phyloP scores from a whole-genome alignment of 2,113 vertebrate species.

The Rallus limicola region DNA sequence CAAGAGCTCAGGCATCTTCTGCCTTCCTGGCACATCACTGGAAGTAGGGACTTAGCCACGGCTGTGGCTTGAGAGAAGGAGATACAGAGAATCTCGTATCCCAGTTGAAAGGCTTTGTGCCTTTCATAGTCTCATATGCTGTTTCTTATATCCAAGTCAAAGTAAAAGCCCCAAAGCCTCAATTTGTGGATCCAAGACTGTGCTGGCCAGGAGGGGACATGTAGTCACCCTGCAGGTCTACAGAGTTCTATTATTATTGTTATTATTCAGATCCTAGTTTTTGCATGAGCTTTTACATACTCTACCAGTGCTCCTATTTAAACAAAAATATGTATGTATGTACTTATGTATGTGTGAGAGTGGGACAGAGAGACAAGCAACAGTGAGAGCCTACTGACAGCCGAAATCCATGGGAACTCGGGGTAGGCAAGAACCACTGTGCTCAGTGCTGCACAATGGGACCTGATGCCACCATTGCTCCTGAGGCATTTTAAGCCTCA shows the following conservation, averaged over 20 bases:
- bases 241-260: neutral
- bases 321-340: neutral
- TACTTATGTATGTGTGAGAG: no score
- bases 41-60: neutral
- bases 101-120: neutral
- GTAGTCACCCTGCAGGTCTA: neutral
- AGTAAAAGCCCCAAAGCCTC: neutral
- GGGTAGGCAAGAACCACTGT: rapidly evolving
- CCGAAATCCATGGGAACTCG: neutral
- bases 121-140: neutral
- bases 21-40: neutral
- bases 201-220: neutral
- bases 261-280: neutral
- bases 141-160: neutral
- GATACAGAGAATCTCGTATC: neutral
- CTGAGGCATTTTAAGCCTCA: neutral
- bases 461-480: neutral
- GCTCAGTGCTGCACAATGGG: neutral
- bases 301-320: neutral
- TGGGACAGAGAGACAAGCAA: neutral
- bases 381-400: neutral
- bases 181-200: neutral
- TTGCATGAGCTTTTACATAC: neutral
- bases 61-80: neutral
- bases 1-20: neutral